These are phyloP conservation scores for Perizoma affinitatum DNA, from an alignment of 2,888 invertebrate genomes.

Conservation along the genomic window DNA sequence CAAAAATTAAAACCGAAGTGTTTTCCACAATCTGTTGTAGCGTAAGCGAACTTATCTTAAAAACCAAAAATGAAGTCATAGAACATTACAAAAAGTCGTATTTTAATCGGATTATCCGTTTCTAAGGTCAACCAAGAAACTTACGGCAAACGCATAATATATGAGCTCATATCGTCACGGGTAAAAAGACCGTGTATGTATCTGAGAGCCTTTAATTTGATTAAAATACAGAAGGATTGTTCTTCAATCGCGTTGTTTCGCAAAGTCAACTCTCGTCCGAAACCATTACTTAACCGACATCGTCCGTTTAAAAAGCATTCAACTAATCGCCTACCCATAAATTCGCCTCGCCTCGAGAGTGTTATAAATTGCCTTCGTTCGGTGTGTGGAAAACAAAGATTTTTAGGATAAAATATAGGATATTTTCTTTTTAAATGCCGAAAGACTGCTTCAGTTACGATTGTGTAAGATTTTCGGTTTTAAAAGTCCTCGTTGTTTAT, in stretches of 20 bases:
- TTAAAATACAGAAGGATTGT: not conserved
- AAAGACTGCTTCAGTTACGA: not conserved
- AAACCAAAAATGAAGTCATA: too few species aligned
- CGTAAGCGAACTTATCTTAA: too few species aligned
- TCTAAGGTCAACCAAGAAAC: too few species aligned
- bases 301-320: slow-evolving; percentile 61
- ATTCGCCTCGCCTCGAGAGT: slow-evolving; percentile 47
- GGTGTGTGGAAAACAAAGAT: slow-evolving; percentile 28
- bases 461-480: not conserved
- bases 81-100: too few species aligned
- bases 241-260: not conserved
- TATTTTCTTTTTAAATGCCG: slow-evolving; percentile 2
- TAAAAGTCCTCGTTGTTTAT: too few species aligned
- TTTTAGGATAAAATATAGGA: slow-evolving; percentile 20
- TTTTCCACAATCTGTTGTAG: too few species aligned
- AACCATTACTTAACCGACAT: slow-evolving; percentile 51
- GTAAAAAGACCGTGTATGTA: too few species aligned
- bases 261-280: slow-evolving; percentile 26
- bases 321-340: slow-evolving; percentile 64
- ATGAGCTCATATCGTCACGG: too few species aligned
- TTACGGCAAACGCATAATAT: too few species aligned
- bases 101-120: too few species aligned
- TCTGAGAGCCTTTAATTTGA: not conserved
- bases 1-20: too few species aligned
- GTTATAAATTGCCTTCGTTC: slow-evolving; percentile 45